Conservation (phyloP, 2,113 vertebrate genomes). For the Neolamprologus sp. region DNA sequence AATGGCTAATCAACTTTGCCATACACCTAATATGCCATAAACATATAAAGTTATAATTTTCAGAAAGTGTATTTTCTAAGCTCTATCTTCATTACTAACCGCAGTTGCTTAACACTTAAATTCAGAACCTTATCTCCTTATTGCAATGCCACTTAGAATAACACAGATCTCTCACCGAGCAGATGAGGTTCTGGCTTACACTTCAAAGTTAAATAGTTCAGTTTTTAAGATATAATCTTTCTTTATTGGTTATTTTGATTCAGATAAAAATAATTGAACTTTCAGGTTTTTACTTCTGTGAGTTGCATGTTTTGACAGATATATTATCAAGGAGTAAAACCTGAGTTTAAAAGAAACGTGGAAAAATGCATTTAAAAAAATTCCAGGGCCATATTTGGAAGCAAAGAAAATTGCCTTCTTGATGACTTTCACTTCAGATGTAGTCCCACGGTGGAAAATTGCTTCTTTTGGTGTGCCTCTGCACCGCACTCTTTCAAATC, state of each 20-base stretch:
- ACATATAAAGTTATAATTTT: background rate
- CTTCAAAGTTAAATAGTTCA: background rate
- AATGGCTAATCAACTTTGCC: background rate
- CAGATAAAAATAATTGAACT: background rate
- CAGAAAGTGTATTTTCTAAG: background rate
- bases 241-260: background rate
- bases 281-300: background rate
- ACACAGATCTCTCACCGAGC: background rate
- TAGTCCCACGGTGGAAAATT: conserved; percentile 9
- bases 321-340: background rate
- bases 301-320: background rate
- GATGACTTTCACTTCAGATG: conserved; percentile 13
- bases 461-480: conserved; percentile 28
- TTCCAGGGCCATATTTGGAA: background rate
- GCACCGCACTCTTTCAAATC: conserved; percentile 31
- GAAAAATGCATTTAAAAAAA: background rate
- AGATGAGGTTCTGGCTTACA: background rate
- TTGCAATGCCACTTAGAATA: background rate
- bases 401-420: conserved; percentile 24
- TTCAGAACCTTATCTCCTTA: background rate
- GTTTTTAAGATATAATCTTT: background rate
- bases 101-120: background rate
- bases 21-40: background rate
- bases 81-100: background rate
- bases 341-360: background rate